Evolutionary conservation across 1,140 invertebrate genomes (phyloP).

Genomic region (Camponotus pennsylvanicus): DNA sequence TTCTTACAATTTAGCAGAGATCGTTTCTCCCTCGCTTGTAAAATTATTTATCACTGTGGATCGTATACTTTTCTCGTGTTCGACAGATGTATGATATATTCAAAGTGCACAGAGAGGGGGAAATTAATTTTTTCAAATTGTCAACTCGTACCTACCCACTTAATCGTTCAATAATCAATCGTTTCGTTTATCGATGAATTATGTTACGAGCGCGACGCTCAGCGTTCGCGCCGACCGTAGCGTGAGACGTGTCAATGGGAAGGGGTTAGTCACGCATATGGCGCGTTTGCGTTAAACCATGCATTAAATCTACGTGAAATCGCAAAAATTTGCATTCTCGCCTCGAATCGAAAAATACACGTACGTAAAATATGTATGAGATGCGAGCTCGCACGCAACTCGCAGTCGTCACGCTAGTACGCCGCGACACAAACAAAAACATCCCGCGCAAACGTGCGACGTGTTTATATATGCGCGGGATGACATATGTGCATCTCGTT

Average conservation of each 20-base stretch:
- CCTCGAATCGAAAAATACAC: constrained; percentile 9
- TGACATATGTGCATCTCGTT: background rate
- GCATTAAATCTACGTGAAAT: constrained; percentile 13
- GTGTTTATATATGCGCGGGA: background rate
- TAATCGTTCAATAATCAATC: background rate
- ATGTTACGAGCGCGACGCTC: background rate
- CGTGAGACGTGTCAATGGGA: background rate
- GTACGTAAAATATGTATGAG: background rate
- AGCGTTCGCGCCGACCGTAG: background rate
- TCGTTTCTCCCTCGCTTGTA: background rate
- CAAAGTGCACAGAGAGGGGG: too few relatives aligned
- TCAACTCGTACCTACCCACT: constrained; percentile 32
- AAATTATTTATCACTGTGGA: background rate
- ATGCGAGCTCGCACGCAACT: background rate
- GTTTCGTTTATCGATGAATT: background rate
- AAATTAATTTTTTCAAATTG: background rate
- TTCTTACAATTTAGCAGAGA: background rate
- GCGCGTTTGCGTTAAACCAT: constrained; percentile 1
- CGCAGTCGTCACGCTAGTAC: background rate
- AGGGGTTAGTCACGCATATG: background rate
- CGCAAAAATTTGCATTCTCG: constrained; percentile 2
- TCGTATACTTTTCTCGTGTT: background rate
- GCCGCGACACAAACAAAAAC: background rate
- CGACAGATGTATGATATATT: background rate
- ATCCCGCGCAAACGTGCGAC: background rate